phyloP scores from a whole-genome alignment of 2,797 vertebrate species.

The Paedocypris micromegethes region DNA sequence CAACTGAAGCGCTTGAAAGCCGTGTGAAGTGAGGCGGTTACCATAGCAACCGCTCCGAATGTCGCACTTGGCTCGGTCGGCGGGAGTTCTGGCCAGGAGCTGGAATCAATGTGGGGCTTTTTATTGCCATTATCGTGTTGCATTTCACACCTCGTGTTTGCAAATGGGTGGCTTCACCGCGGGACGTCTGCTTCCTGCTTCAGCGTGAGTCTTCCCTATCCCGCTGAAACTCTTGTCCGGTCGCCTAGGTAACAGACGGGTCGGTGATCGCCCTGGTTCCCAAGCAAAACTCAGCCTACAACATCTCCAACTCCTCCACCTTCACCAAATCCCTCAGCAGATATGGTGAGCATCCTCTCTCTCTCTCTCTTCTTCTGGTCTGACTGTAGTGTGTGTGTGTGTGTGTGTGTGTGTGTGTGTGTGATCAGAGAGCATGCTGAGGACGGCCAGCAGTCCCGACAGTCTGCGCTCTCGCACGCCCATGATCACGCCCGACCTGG shows the following conservation, averaged over 20 bases:
- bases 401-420: neutral
- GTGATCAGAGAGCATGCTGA: constrained; percentile 89
- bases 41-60: constrained; percentile 31
- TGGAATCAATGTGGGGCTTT: no score
- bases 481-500: constrained; percentile 96
- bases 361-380: neutral
- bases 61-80: neutral
- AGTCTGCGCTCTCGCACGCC: constrained; percentile 91
- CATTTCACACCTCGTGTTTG: no score
- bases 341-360: constrained; percentile 78
- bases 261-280: constrained; percentile 94
- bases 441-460: constrained; percentile 95
- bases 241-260: constrained; percentile 85
- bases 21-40: constrained; percentile 4
- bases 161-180: no score
- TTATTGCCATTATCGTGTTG: no score
- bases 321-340: constrained; percentile 98
- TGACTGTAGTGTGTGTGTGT: neutral
- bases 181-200: no score
- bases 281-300: constrained; percentile 98
- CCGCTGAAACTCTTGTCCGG: constrained; percentile 3
- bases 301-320: constrained; percentile 98
- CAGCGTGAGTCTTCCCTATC: no score
- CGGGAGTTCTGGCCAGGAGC: no score
- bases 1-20: constrained; percentile 20